Base-by-base conservation (phyloP, 2,797 vertebrate genomes). In the Diglossa cyanea region DNA sequence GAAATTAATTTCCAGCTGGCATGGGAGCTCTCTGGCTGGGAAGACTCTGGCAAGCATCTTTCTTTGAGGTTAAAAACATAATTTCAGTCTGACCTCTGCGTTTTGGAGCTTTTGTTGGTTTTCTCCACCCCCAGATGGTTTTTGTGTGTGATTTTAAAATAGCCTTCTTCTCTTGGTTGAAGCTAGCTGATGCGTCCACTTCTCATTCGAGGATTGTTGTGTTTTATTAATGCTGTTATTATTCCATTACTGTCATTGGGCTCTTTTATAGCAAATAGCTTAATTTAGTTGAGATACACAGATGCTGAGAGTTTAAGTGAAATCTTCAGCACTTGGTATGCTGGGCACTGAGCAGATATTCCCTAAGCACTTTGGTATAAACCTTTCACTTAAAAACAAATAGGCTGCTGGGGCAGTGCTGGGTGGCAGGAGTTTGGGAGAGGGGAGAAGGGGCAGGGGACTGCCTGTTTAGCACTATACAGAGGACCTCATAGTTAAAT, bases 151-250 rank as follows among this genome's bases (percentile, higher is more conserved):
- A 84, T 96, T 96, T 92, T 91, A 94, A 96, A 97, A 95, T 89
- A 96, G 95, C 88, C 92, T 86, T 84, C 77, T 93, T 95, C 88
- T 93, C 90, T 95, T 76, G 80, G 88, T 88, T 92, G 89, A 93
- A 96, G 92, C 93, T 94, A 77, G 86, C 94, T 92, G 95, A 90
- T 95, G 95, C 42, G 1, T 94, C 92, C 18, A 90, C 92, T 96
- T 91, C 93, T 92, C 87, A 93, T 95, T 94, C 11, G 84, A 96
- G 93, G 90, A 94, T 97, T 97, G 96, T 96, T 96, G 96, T 97
- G 95, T 97, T 97, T 97, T 97, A 97, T 97, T 97, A 97, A 97
- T 96, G 96, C 96, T 96, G 96, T 97, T 97, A 96, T 97, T 97
- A 96, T 97, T 97, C 97, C 96, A 97, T 97, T 97, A 97, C 97